Conservation (phyloP, 2,797 vertebrate species). For the Mormyrops attenuatus region DNA sequence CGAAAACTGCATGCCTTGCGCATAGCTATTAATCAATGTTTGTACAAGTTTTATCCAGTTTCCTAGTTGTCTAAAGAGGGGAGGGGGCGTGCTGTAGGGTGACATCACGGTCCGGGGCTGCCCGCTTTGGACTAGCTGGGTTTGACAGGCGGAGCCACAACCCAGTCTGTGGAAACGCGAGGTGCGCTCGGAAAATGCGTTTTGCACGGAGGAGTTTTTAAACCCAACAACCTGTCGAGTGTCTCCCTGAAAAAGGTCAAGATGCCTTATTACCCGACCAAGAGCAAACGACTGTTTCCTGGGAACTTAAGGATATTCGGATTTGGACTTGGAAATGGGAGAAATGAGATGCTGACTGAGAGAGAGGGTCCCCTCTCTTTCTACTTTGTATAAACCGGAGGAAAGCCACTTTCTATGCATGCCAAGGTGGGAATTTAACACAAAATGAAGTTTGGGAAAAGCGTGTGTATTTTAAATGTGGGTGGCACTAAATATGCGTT, state of each 20-base stretch:
- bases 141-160: constrained; percentile 26
- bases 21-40: not conserved
- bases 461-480: constrained; percentile 69
- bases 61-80: not conserved
- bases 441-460: constrained; percentile 53
- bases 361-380: constrained; percentile 37
- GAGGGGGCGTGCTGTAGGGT: constrained; percentile 24
- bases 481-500: constrained; percentile 78
- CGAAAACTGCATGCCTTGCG: not conserved
- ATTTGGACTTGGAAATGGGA: constrained; percentile 14
- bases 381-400: constrained; percentile 33
- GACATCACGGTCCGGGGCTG: constrained; percentile 29
- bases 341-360: constrained; percentile 23
- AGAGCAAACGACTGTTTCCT: not conserved
- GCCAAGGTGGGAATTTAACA: constrained; percentile 17
- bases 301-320: constrained; percentile 17
- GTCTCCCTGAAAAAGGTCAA: not conserved
- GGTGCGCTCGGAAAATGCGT: constrained; percentile 19
- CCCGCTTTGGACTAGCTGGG: constrained; percentile 18
- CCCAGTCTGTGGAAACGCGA: constrained; percentile 20
- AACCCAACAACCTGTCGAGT: constrained; percentile 9
- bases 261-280: not conserved
- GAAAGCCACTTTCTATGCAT: constrained; percentile 14
- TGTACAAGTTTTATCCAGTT: constrained; percentile 16
- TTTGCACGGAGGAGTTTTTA: constrained; percentile 8